A percentile compares a stretch with the other conserved stretches of the same genome.
phyloP scores from a whole-genome alignment of 2,797 vertebrate genomes.

The Brachyalestes nurse region DNA sequence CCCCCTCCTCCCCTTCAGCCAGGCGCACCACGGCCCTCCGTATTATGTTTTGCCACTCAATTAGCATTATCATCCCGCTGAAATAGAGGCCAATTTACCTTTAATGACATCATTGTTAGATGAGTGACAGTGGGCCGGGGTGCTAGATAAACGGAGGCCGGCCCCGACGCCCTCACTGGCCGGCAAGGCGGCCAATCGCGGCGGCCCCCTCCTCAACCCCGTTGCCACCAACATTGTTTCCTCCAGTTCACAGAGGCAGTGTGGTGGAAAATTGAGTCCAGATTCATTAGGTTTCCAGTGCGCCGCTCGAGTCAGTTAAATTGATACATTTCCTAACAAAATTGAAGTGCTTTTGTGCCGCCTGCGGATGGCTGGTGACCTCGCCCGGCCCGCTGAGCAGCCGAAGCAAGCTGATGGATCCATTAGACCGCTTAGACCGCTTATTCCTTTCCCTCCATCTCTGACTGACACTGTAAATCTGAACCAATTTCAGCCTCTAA shows the following conservation, averaged over 20 bases:
- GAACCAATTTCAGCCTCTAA: conserved; percentile 99
- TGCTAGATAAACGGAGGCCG: conserved; percentile 85
- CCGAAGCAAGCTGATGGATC: conserved; percentile 99
- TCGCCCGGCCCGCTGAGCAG: conserved; percentile 99
- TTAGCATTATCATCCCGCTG: conserved; percentile 99
- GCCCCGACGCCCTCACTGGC: conserved; percentile 84
- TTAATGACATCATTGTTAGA: conserved; percentile 99
- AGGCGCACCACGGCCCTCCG: conserved; percentile 95
- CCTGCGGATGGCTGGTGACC: conserved; percentile 99
- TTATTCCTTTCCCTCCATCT: conserved; percentile 91
- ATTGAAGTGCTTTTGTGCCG: conserved; percentile 99
- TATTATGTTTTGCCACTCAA: conserved; percentile 99
- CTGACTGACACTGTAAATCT: conserved; percentile 99
- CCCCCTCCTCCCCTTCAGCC: conserved; percentile 89
- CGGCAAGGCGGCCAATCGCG: conserved; percentile 85
- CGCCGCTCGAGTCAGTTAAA: conserved; percentile 99
- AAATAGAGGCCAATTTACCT: conserved; percentile 99
- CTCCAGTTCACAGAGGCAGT: conserved; percentile 96
- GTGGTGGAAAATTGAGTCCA: conserved; percentile 99
- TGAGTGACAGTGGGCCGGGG: conserved; percentile 91
- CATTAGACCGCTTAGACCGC: conserved; percentile 98
- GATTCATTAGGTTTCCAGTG: conserved; percentile 99
- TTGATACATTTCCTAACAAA: conserved; percentile 99
- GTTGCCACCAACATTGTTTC: conserved; percentile 96
- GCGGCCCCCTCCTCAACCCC: conserved; percentile 86